Evolutionary conservation across 1,140 invertebrate genomes (phyloP).

Genomic region (Ceratosolen fusciceps): DNA sequence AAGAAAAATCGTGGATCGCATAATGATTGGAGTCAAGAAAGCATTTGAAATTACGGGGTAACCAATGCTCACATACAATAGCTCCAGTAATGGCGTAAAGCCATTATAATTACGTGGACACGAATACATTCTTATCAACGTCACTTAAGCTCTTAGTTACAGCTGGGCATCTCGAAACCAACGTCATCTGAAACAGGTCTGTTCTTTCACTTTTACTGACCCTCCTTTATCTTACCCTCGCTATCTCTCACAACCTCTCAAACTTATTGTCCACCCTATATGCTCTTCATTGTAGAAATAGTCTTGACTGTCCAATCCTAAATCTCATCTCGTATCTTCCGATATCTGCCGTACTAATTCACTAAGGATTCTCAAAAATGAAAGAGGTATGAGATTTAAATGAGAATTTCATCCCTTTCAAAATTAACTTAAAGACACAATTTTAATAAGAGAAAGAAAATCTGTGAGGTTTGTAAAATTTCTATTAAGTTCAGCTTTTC

Average conservation of each 20-base stretch:
- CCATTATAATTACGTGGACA: constrained; percentile 58
- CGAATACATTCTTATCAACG: constrained; percentile 63
- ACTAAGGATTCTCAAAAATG: too few relatives aligned
- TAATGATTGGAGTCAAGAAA: too few relatives aligned
- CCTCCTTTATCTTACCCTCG: constrained; percentile 7
- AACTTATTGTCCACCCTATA: constrained; percentile 7
- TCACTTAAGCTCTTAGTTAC: constrained; percentile 53
- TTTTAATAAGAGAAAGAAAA: too few relatives aligned
- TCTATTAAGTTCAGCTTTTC: too few relatives aligned
- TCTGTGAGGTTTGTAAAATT: too few relatives aligned
- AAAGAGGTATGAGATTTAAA: too few relatives aligned
- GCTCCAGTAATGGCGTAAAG: constrained; percentile 52
- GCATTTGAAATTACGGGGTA: too few relatives aligned
- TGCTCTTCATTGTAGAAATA: too few relatives aligned
- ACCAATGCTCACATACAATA: too few relatives aligned
- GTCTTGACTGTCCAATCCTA: constrained; percentile 51
- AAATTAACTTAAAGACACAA: too few relatives aligned
- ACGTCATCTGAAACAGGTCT: constrained; percentile 39
- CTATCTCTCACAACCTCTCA: neutral
- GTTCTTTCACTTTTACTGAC: neutral
- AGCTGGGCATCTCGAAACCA: constrained; percentile 44
- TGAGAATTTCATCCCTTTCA: too few relatives aligned
- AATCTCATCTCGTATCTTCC: constrained; percentile 52
- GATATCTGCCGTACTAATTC: constrained; percentile 20
- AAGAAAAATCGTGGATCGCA: too few relatives aligned